Evolutionary conservation across 2,888 invertebrate genomes (phyloP).

Genomic region (Dryobotodes eremita): DNA sequence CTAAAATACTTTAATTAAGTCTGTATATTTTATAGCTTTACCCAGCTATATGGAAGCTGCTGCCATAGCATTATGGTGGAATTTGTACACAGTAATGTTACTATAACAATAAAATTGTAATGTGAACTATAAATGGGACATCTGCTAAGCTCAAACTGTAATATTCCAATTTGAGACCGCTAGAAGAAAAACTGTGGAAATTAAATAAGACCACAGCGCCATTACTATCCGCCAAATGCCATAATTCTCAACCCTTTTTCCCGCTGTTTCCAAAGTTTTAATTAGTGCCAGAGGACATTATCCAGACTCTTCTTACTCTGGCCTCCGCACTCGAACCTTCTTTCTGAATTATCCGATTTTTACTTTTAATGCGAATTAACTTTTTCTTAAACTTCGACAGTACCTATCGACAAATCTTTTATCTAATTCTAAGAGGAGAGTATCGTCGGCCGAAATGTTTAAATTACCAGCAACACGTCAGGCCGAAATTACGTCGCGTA

Average conservation of each 20-base stretch:
- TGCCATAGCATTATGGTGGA: not conserved
- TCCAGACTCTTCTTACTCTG: conserved; percentile 83
- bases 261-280: conserved; percentile 88
- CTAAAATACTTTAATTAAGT: not conserved
- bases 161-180: conserved; percentile 77
- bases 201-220: conserved; percentile 84
- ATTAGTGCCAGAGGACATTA: conserved; percentile 90
- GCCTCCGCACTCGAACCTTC: conserved; percentile 77
- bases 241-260: conserved; percentile 89
- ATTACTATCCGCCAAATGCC: conserved; percentile 87
- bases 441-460: not conserved
- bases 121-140: conserved; percentile 1
- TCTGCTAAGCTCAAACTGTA: conserved; percentile 23
- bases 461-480: not conserved
- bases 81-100: not conserved
- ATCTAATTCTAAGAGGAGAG: not conserved
- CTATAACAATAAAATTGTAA: not conserved
- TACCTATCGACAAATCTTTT: conserved; percentile 64
- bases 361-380: conserved; percentile 77
- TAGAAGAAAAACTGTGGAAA: conserved; percentile 83
- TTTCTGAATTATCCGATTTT: conserved; percentile 81
- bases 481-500: not conserved
- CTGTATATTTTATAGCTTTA: too few species aligned
- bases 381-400: conserved; percentile 73
- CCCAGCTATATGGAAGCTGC: not conserved